phyloP scores from a whole-genome alignment of 2,797 vertebrate species.

The Hippoglossus hippoglossus region DNA sequence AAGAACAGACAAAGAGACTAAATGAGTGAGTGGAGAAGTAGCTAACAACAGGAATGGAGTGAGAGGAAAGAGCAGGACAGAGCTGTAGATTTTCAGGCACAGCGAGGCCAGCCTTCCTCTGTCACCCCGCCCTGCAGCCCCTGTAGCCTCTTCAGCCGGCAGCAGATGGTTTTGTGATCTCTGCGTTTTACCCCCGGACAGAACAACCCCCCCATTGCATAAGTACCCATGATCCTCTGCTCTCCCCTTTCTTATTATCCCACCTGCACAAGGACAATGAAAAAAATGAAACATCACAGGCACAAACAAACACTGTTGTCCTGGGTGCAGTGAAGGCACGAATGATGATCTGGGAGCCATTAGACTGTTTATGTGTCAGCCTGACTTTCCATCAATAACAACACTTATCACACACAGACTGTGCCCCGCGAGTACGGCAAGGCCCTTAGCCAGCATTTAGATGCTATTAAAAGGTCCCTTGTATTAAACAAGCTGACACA shows the following conservation, averaged over 20 bases:
- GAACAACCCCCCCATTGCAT: neutral
- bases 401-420: constrained; percentile 65
- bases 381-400: constrained; percentile 71
- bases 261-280: constrained; percentile 39
- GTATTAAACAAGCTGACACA: constrained; percentile 72
- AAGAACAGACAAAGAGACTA: neutral
- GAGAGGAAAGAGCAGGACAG: no score
- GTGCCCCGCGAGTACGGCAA: constrained; percentile 41
- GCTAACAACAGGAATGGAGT: no score
- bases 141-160: constrained; percentile 5
- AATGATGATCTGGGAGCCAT: constrained; percentile 70
- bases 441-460: constrained; percentile 72
- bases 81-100: no score
- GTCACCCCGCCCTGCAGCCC: neutral
- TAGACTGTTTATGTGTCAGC: constrained; percentile 72
- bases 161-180: constrained; percentile 30
- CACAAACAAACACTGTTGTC: constrained; percentile 53
- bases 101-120: neutral
- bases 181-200: neutral
- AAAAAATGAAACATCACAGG: constrained; percentile 33
- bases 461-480: constrained; percentile 69
- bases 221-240: constrained; percentile 8
- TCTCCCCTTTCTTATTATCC: constrained; percentile 19
- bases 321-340: constrained; percentile 42
- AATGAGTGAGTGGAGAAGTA: neutral